Percentiles rank a stretch among this genome's conserved stretches.
Conservation (phyloP, 2,113 vertebrate species). For the Nipponia nippon region DNA sequence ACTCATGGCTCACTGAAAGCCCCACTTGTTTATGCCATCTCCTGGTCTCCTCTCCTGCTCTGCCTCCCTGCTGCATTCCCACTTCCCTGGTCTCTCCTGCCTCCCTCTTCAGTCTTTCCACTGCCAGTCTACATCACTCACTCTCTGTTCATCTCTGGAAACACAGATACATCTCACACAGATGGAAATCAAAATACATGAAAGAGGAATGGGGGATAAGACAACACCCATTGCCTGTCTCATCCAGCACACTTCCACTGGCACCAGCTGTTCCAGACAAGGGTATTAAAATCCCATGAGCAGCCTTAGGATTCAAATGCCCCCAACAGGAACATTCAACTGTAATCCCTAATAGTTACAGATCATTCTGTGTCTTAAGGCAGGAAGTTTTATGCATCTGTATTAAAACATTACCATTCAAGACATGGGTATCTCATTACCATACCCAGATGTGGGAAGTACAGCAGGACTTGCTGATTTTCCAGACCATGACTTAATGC, state of each 20-base stretch:
- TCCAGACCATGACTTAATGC: neutral
- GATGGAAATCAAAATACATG: conserved; percentile 1
- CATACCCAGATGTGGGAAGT: neutral
- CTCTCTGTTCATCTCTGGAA: neutral
- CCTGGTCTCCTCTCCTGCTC: neutral
- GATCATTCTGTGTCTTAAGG: conserved; percentile 35
- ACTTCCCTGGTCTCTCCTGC: neutral
- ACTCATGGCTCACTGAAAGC: neutral
- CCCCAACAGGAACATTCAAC: neutral
- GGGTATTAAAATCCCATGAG: conserved; percentile 11
- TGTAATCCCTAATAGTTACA: conserved; percentile 42
- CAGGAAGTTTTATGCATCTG: conserved; percentile 38
- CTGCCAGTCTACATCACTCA: accelerated
- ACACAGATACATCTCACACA: neutral
- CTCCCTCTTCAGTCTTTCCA: neutral
- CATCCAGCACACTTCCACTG: neutral
- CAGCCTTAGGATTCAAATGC: conserved; percentile 30
- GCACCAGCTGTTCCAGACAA: conserved; percentile 37
- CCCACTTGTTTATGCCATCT: neutral
- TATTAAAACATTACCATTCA: conserved; percentile 37
- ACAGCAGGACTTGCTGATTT: neutral
- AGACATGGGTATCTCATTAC: conserved; percentile 11
- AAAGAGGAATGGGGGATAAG: neutral
- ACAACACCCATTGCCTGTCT: neutral
- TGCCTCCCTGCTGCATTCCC: neutral